Conservation (phyloP, 2,888 invertebrate genomes). For the Kuschelorhynchus macadamiae region DNA sequence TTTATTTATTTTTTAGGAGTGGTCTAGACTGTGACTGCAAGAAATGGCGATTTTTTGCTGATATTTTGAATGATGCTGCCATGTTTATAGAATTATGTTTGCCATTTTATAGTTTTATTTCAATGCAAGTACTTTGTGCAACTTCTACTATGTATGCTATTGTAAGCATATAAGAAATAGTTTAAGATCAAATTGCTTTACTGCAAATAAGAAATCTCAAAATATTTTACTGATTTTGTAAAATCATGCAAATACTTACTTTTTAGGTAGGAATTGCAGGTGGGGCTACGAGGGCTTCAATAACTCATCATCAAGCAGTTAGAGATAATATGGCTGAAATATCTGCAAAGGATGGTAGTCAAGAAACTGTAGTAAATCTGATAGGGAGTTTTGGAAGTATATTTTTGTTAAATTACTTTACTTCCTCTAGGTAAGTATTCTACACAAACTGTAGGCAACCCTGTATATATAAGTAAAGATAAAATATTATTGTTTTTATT, state of each 20-base stretch:
- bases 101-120: conserved; percentile 76
- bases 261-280: conserved; percentile 74
- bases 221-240: too few species aligned
- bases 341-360: conserved; percentile 94
- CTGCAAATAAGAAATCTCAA: too few species aligned
- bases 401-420: conserved; percentile 78
- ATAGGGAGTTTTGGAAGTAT: conserved; percentile 86
- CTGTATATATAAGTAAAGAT: too few species aligned
- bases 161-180: conserved; percentile 75
- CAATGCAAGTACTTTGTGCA: conserved; percentile 78
- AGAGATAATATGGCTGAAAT: conserved; percentile 94
- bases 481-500: too few species aligned
- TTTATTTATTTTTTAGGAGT: conserved; percentile 30
- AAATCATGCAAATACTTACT: background rate
- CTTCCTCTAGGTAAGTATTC: conserved; percentile 69
- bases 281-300: conserved; percentile 91
- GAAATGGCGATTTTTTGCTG: conserved; percentile 95
- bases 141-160: conserved; percentile 86
- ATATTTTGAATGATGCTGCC: conserved; percentile 91
- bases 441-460: too few species aligned
- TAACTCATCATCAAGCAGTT: conserved; percentile 94
- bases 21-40: conserved; percentile 93
- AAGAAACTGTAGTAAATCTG: conserved; percentile 96
- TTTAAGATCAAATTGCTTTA: too few species aligned
- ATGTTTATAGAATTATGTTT: conserved; percentile 88